phyloP scores from a whole-genome alignment of 2,888 invertebrate genomes.

The Odiellus spinosus region DNA sequence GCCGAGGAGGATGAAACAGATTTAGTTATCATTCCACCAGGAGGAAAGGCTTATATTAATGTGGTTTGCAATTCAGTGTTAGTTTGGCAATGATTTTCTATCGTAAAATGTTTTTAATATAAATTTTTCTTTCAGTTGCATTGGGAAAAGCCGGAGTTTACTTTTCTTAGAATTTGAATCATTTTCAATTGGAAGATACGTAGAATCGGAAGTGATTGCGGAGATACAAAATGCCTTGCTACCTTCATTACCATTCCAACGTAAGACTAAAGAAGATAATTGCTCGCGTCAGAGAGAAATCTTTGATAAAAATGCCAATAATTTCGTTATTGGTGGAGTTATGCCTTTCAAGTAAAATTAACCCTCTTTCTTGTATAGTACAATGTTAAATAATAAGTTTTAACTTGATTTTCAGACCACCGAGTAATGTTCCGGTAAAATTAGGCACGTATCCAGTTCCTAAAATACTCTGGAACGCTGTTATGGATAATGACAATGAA shows the following conservation, averaged over 20 bases:
- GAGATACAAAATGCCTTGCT: slow-evolving; percentile 10
- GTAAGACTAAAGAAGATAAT: slow-evolving; percentile 3
- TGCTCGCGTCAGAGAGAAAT: slow-evolving; percentile 3
- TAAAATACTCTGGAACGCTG: slow-evolving; percentile 5
- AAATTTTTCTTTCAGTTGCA: slow-evolving; percentile 3
- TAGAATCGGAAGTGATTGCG: slow-evolving; percentile 8
- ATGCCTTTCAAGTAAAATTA: not conserved
- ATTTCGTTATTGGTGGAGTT: too few relatives aligned
- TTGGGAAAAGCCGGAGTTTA: slow-evolving; percentile 10
- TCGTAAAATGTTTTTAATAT: too few relatives aligned
- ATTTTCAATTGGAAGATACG: slow-evolving; percentile 7
- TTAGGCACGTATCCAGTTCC: slow-evolving; percentile 9
- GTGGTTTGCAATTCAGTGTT: slow-evolving; percentile 6
- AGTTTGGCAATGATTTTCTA: too few relatives aligned
- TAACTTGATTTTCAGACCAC: too few relatives aligned
- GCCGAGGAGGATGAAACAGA: too few relatives aligned
- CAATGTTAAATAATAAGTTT: too few relatives aligned
- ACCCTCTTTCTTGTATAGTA: not conserved
- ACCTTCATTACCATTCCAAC: slow-evolving; percentile 9
- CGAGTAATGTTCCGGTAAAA: slow-evolving; percentile 4
- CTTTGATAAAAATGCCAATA: slow-evolving; percentile 1
- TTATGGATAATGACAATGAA: slow-evolving; percentile 6
- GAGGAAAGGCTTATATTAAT: not conserved
- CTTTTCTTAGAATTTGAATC: slow-evolving; percentile 13
- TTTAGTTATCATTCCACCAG: too few relatives aligned